A percentile compares a stretch with the other conserved stretches of the same genome.
Conservation (phyloP, 2,797 vertebrate species). For the Cynopterus sphinx region DNA sequence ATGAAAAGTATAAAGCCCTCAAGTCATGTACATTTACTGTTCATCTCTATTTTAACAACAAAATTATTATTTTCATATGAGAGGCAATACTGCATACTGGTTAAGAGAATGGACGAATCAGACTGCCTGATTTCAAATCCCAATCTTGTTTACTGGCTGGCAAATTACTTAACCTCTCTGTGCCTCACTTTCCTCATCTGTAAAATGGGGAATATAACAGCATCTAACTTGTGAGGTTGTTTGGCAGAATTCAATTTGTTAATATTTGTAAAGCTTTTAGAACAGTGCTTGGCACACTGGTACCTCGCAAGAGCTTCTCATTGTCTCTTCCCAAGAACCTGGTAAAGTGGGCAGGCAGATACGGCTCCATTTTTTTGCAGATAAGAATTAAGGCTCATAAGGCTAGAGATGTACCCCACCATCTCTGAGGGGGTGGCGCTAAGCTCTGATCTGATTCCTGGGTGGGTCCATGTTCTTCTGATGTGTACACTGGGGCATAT, state of each 20-base stretch:
- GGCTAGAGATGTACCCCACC: background rate
- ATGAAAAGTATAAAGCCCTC: constrained; percentile 4
- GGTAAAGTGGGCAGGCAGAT: background rate
- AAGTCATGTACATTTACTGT: background rate
- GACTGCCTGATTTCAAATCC: background rate
- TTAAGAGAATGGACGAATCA: background rate
- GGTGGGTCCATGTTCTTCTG: background rate
- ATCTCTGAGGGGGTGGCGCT: background rate
- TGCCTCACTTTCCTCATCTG: background rate
- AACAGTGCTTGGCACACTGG: background rate
- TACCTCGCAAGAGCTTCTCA: background rate
- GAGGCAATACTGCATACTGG: background rate
- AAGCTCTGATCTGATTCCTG: background rate
- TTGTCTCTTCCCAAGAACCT: background rate
- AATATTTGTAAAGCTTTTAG: background rate
- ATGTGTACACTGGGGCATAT: background rate
- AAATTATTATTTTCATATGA: background rate
- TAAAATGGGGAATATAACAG: background rate
- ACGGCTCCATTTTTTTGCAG: background rate
- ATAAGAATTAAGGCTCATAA: background rate
- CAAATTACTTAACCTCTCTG: background rate
- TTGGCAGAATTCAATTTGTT: background rate
- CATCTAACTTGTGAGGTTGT: background rate
- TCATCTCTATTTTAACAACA: constrained; percentile 36
- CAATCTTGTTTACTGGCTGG: background rate